Percentiles rank a stretch among this genome's conserved stretches.
These are phyloP conservation scores for Cosmopolites sordidus DNA, from an alignment of 2,888 invertebrate species.

Conservation along the genomic window DNA sequence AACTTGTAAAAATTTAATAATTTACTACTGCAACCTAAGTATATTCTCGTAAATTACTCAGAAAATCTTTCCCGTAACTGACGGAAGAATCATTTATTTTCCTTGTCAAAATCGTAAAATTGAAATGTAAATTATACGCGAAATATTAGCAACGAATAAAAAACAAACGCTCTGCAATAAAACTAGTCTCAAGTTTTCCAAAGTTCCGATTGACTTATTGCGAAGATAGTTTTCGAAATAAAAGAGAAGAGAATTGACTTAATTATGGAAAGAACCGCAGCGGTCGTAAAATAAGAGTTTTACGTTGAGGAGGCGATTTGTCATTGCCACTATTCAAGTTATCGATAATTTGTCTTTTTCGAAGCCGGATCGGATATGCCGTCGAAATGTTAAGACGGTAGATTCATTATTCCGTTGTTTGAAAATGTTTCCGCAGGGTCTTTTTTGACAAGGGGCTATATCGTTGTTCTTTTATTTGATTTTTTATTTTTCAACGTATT, in stretches of 20 bases:
- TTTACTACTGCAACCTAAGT: not conserved
- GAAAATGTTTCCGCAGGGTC: conserved; percentile 6
- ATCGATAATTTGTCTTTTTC: conserved; percentile 23
- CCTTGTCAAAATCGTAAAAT: too few relatives aligned
- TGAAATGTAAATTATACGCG: too few relatives aligned
- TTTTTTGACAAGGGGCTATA: too few relatives aligned
- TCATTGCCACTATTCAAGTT: conserved; percentile 21
- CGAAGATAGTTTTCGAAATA: not conserved
- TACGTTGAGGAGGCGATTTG: conserved; percentile 16
- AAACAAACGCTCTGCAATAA: too few relatives aligned
- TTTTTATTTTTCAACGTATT: too few relatives aligned
- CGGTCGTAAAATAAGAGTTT: conserved; percentile 8
- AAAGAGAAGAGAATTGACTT: not conserved
- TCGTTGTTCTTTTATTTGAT: too few relatives aligned
- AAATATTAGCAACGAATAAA: too few relatives aligned
- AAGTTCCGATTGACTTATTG: not conserved
- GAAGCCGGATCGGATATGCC: conserved; percentile 17
- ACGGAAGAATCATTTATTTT: too few relatives aligned
- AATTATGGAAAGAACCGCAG: not conserved
- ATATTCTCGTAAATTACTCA: too few relatives aligned
- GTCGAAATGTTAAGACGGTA: conserved; percentile 12
- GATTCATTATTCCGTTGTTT: conserved; percentile 22
- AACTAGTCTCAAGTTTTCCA: too few relatives aligned
- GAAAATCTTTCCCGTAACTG: too few relatives aligned
- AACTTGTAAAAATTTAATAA: too few relatives aligned